Evolutionary conservation across 2,888 invertebrate genomes (phyloP).

Genomic region (Hedychridium roseum): DNA sequence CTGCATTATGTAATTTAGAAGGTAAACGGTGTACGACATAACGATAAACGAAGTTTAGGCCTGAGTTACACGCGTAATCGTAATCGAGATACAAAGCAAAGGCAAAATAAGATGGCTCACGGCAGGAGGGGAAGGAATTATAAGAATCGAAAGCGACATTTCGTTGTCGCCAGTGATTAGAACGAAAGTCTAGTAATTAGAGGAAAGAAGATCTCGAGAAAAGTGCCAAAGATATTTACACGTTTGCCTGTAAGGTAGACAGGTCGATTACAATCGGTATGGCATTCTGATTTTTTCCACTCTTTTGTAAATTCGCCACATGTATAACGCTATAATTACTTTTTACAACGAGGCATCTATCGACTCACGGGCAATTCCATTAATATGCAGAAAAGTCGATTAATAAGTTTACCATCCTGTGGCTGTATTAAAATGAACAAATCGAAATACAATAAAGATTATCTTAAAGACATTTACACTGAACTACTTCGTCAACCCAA

Average conservation of each 20-base stretch:
- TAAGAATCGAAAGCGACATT: background rate
- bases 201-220: constrained; percentile 8
- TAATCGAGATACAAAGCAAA: constrained; percentile 2
- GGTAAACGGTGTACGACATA: constrained; percentile 26
- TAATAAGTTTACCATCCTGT: too few species aligned
- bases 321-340: constrained; percentile 7
- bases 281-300: constrained; percentile 1
- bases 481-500: too few species aligned
- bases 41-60: constrained; percentile 46
- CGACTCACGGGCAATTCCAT: too few species aligned
- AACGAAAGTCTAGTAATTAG: constrained; percentile 13
- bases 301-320: constrained; percentile 11
- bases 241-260: constrained; percentile 11
- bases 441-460: too few species aligned
- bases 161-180: constrained; percentile 7
- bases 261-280: too few species aligned
- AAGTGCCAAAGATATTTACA: constrained; percentile 38
- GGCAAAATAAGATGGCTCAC: constrained; percentile 10
- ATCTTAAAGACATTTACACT: too few species aligned
- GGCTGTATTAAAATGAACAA: too few species aligned
- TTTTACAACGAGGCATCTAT: constrained; percentile 19
- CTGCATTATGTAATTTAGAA: constrained; percentile 10
- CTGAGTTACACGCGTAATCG: constrained; percentile 36
- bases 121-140: background rate
- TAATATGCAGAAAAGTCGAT: constrained; percentile 3